Evolutionary conservation across 2,888 invertebrate species (phyloP), one percentile per base, ranked within the genome.

Genomic region (Phalera bucephala): DNA sequence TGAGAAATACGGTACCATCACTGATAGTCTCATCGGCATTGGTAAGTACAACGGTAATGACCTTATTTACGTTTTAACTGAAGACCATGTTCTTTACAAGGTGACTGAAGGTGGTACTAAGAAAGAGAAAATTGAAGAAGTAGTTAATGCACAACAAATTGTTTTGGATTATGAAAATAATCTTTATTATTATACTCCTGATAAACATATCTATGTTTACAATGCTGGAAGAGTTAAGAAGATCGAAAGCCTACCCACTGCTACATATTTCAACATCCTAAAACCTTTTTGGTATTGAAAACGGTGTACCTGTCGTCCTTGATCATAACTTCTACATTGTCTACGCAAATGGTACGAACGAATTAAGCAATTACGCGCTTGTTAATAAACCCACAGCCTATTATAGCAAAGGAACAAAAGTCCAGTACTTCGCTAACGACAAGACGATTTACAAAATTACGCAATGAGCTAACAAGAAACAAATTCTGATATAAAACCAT

Each of bases 361-460:
- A 70, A 34, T 0, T 23, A 0, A 35, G 43, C 1, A 52, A 56
- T 0, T 40, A 76, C 6, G 45, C 56, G 10, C 52, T 78, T 17
- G 17, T 17, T 17, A 5, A 3, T 17, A 17, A 17, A 17, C 17
- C 17, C 3, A 17, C 17, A 3, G 81, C 79, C 0, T 72, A 59
- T 21, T 60, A 62, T 0, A 45, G 67, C 33, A 78, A 80, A 40
- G 66, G 56, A 0, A 45, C 65, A 0, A 27, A 75, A 0, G 45
- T 78, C 2, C 68, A 77, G 15, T 80, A 72, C 39, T 74, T 56
- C 15, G 79, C 64, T 1, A 55, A 67, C 13, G 45, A 80, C 3
- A 78, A 81, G 36, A 72, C 66, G 8, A 72, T 83, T 11, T 83
- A 81, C 35, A 63, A 74, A 43, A n/a, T n/a, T n/a, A n/a, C n/a